Base-by-base conservation (phyloP, 1,140 invertebrate species). In the Limonius californicus region DNA sequence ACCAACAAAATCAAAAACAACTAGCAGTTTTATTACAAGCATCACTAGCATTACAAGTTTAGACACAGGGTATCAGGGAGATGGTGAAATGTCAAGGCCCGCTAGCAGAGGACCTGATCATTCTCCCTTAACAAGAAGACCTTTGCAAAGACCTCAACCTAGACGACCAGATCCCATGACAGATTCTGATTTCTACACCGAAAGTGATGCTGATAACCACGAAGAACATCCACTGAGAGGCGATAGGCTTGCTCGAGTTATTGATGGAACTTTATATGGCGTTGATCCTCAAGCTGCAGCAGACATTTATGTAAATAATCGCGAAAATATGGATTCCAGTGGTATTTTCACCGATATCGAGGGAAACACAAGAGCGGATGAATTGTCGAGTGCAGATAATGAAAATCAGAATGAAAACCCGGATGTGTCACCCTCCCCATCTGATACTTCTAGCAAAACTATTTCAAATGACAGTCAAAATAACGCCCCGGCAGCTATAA, bases 141-240 rank as follows among this genome's bases (percentile, higher is more conserved):
- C 79, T 20, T 63, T 69, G 27, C 67, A 69, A 7, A 19, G 68
- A 53, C 71, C 69, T 7, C 76, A 67, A 62, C 68, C 72, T 45
- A 70, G 86, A 67, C 80, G 87, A 27, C 84, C 85, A 59, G 89
- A 92, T 77, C 88, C 89, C 0, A 91, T 92, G 89, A 93, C 90
- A 0, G 90, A 92, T 76, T 93, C 90, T 0, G 91, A 93, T 73
- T 92, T 93, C 74, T 93, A 91, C 71, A 92, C 90, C 4, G 91
- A 92, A 78, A 90, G 88, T 68, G 90, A 92, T 77, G 89, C 89
- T 0, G 90, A 92, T 73, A 85, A 84, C 1, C 83, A 88, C 74
- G 89, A 91, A 62, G 88, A 91, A 18, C 79, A 87, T 75, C 77
- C 86, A 72, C 66, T 83, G 62, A 77, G 83, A 57, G 74, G 82